phyloP scores from a whole-genome alignment of 2,888 invertebrate genomes.

The Lithophane socia region DNA sequence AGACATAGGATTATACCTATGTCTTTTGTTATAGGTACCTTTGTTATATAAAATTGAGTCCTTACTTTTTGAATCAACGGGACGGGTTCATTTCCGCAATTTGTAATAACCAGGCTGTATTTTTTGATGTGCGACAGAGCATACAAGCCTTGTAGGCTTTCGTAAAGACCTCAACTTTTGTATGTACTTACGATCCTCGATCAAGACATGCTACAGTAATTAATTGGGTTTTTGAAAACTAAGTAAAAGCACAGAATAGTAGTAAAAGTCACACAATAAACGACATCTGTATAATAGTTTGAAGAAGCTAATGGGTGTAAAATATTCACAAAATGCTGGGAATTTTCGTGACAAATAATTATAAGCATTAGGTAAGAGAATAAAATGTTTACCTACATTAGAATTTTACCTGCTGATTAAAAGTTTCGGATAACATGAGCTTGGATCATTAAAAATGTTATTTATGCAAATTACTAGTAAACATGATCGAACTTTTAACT shows the following conservation, averaged over 20 bases:
- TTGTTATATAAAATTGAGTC: not conserved
- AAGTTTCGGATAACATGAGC: conserved; percentile 6
- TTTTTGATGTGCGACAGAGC: not conserved
- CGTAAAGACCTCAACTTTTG: not conserved
- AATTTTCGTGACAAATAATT: conserved; percentile 33
- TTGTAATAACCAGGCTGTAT: too few relatives aligned
- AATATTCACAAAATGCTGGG: conserved; percentile 12
- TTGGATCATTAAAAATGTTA: conserved; percentile 21
- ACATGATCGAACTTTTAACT: too few relatives aligned
- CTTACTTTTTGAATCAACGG: not conserved
- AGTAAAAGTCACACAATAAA: not conserved
- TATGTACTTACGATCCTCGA: not conserved
- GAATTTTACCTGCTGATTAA: not conserved
- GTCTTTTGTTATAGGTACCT: too few relatives aligned
- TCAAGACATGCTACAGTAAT: not conserved
- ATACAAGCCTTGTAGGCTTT: not conserved
- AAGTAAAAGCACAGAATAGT: not conserved
- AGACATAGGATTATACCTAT: not conserved
- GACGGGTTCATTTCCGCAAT: too few relatives aligned
- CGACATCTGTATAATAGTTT: not conserved
- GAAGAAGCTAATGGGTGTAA: conserved; percentile 6
- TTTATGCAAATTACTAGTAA: conserved; percentile 19
- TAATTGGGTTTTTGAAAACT: not conserved
- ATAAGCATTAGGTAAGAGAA: conserved; percentile 1
- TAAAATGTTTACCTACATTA: not conserved